These are phyloP conservation scores for Toxotes lorentzi DNA, from an alignment of 2,797 vertebrate species.

Conservation along the genomic window DNA sequence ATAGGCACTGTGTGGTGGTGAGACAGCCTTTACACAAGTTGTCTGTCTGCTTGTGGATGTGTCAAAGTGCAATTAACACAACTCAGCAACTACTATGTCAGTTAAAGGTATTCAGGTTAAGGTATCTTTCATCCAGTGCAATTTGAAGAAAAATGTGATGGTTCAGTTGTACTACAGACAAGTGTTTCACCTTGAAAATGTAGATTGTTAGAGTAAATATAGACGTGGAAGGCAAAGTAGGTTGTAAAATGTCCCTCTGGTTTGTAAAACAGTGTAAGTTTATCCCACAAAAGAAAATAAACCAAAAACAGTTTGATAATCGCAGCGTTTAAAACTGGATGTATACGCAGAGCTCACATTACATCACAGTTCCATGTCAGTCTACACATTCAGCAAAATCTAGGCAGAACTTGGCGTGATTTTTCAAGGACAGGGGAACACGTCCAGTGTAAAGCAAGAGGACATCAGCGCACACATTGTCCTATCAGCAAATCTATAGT, in stretches of 20 bases:
- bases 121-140: conserved; percentile 32
- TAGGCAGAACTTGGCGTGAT: conserved; percentile 48
- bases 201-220: conserved; percentile 13
- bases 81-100: conserved; percentile 49
- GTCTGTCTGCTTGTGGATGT: conserved; percentile 76
- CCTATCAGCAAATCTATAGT: conserved; percentile 74
- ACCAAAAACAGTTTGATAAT: conserved; percentile 18
- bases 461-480: conserved; percentile 50
- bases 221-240: background rate
- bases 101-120: conserved; percentile 18
- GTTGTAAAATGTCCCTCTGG: conserved; percentile 18
- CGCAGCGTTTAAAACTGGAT: conserved; percentile 24
- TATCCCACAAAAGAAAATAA: conserved; percentile 24
- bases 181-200: conserved; percentile 25
- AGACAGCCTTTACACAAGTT: conserved; percentile 58
- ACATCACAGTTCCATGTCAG: conserved; percentile 48
- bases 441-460: conserved; percentile 56
- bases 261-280: conserved; percentile 16
- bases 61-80: conserved; percentile 85
- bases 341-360: conserved; percentile 44
- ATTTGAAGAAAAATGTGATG: conserved; percentile 26
- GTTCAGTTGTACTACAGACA: conserved; percentile 25
- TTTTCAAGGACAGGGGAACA: conserved; percentile 65
- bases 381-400: conserved; percentile 60
- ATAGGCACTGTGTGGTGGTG: conserved; percentile 52